Evolutionary conservation across 92 coral and sea anemone species (phyloP), one percentile per base, ranked within the genome.

Genomic region (Scolanthus callimorphus): DNA sequence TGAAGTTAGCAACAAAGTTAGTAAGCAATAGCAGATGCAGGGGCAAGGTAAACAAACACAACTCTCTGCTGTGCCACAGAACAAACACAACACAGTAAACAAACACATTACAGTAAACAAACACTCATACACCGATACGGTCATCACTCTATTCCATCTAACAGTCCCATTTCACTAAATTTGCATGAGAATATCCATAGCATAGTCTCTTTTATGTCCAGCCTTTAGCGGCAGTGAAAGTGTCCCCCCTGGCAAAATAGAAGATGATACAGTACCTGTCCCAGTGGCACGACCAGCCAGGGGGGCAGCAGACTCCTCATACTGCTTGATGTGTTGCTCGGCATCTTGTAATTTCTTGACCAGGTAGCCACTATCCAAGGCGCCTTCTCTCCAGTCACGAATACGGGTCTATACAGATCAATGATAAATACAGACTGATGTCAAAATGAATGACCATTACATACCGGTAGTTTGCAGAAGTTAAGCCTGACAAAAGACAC

Each of bases 281-380:
- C 98, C 98, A 92, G 65, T 92, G 88, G 82, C 98, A 92, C 65
- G 78, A 80, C 98, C 98, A 92, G 62, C 94, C 98, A 79, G 90
- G 79, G 77, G 97, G 68, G 79, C 86, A 57, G 98, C 98, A 4
- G 96, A 88, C 67, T 88, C 91, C 59, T 92, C 98, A 48, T 92
- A 82, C 52, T 73, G 70, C 80, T 81, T 73, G 56, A 92, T 71
- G 51, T 88, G 87, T 51, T 64, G 65, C 60, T 89, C 89, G 2
- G 98, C 98, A 20, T 92, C 98, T 49, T 63, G 78, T 51, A 92
- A 83, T 51, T 79, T 83, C 60, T 58, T 67, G 27, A 92, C 74
- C 21, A 92, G 69, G 73, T 92, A 80, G 19, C 69, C 73, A 60
- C 98, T 88, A 56, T 84, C 85, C 25, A 92, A 85, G 1, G 80